Evolutionary conservation across 2,888 invertebrate species (phyloP), one percentile per base, ranked within the genome.

Genomic region (Lithophane leautieri): DNA sequence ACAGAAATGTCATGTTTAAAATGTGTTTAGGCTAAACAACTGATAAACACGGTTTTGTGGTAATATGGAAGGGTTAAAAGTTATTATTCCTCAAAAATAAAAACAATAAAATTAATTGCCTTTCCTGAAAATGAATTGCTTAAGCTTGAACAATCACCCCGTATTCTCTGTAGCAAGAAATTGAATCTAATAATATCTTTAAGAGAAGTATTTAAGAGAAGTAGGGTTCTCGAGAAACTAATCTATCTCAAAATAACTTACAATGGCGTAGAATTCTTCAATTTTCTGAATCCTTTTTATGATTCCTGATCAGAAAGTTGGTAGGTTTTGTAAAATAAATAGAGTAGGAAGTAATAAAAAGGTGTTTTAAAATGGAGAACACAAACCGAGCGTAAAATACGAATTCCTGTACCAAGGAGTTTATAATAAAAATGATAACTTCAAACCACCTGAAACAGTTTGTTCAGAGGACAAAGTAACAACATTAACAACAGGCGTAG

Each of bases 211-310:
- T 69, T 44, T 56, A 70, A 62, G 50, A 66, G 40, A 73, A 70
- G 65, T 68, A 72, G 50, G 47, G 72, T 56, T 81, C 76, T 81
- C 81, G 60, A 66, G 76, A 71, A 81, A 76, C 61, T 70, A 71
- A 71, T 83, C 65, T 71, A 84, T 84, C 65, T 84, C 61, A 61
- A 81, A 81, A 68, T 68, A 58, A 75, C 50, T 81, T 84, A 82
- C 50, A 82, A 69, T 82, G 25, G 68, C 52, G 58, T 28, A 28
- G 44, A 69, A 77, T 76, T 79, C 69, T 61, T 50, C 58, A 50
- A 69, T 76, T 76, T 63, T 25, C 34, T 61, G 56, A 77, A 70
- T 70, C 47, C 28, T 69, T 63, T 63, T 63, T 76, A 68, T 54
- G 54, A 68, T 69, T 76, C 44, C n/a, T 69, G 52, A 82, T 60